Evolutionary conservation across 1,140 invertebrate genomes (phyloP), one percentile per base, ranked within the genome.

Genomic region (Temnothorax nylanderi): DNA sequence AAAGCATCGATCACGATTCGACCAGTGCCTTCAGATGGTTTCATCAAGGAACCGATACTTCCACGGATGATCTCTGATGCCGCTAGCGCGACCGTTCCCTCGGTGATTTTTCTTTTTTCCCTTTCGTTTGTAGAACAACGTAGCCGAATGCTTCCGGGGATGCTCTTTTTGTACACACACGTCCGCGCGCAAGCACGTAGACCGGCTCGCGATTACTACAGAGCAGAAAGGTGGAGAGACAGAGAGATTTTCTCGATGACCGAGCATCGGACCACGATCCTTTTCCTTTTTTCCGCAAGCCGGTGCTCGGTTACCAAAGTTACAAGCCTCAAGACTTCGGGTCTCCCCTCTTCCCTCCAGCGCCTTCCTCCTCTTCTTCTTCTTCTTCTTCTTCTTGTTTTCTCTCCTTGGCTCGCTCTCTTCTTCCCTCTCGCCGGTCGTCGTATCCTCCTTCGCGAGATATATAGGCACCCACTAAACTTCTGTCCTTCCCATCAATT

Each of bases 401-500:
- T n/a, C 44, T 47, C 32, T 21, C 26, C 7, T 44, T 47, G 4
- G 44, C 37, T 21, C 37, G 26, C 26, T 72, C 54, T 69, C 44
- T 71, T 47, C 71, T 51, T 65, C 62, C n/a, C 87, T 85, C 71
- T 81, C 65, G 82, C 84, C 82, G 34, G 67, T 84, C 87, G 65
- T 65, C 80, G 34, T 82, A 76, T 85, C 54, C 75, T 86, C 87
- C 54, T 89, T 89, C 13, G 72, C 32, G 77, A 91, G 91, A 92
- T 91, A 92, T 92, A 92, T 92, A 88, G 91, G 64, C 60, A 85
- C 67, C 76, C 91, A 90, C 91, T 92, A 92, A 92, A 92, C 92
- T 92, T 92, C 90, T 92, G 90, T 92, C 88, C 91, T 91, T 89
- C 84, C 90, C 91, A 92, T 92, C 92, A 92, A 92, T 92, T 92